Percentiles rank a stretch among this genome's conserved stretches.
phyloP scores from a whole-genome alignment of 2,797 vertebrate species.

The Sternotherus odoratus region DNA sequence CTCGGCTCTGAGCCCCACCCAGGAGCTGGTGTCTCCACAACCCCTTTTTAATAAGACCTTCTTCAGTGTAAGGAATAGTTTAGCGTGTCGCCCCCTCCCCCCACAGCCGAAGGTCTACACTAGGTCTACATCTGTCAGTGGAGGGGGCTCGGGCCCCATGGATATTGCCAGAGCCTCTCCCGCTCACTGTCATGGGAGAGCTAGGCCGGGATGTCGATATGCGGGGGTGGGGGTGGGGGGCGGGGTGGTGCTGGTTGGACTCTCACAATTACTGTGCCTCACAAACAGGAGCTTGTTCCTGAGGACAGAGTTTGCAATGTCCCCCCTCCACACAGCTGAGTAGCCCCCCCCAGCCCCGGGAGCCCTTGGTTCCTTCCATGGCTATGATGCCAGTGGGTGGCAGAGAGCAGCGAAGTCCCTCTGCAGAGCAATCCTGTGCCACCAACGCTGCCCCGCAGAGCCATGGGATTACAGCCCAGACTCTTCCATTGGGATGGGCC shows the following conservation, averaged over 20 bases:
- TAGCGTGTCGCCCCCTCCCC: neutral
- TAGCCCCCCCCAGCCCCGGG: neutral
- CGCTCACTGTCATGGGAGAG: neutral
- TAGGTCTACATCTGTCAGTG: neutral
- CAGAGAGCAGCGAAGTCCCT: neutral
- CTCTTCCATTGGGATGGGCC: neutral
- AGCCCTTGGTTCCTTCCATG: neutral
- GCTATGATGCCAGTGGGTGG: neutral
- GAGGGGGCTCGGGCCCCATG: neutral
- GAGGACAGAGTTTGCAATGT: neutral
- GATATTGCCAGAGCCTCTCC: neutral
- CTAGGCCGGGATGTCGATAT: neutral
- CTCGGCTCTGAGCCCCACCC: neutral
- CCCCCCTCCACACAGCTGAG: neutral
- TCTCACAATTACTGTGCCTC: neutral
- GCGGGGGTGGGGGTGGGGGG: rapidly evolving
- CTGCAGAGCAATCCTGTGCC: neutral
- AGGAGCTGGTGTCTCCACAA: neutral
- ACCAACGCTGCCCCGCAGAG: too few relatives aligned
- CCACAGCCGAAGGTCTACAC: neutral
- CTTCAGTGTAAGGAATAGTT: neutral
- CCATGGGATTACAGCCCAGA: neutral
- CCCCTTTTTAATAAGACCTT: neutral
- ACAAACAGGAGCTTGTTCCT: neutral
- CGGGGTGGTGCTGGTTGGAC: neutral